phyloP scores from a whole-genome alignment of 2,797 vertebrate species.

The Balearica regulorum region DNA sequence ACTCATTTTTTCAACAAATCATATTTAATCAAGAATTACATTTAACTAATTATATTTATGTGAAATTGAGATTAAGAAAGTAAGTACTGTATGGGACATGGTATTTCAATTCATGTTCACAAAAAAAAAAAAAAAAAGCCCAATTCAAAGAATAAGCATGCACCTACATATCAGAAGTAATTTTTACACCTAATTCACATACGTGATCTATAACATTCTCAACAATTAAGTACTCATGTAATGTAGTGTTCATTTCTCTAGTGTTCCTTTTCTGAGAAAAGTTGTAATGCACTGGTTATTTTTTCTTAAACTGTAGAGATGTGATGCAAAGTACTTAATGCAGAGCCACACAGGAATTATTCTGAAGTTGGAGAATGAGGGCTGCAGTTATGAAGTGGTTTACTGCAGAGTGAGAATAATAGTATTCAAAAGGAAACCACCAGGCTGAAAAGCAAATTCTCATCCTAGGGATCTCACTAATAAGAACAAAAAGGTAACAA shows the following conservation, averaged over 20 bases:
- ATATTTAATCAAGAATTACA: neutral
- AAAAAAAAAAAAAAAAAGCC: neutral
- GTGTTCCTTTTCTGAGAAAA: neutral
- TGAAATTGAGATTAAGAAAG: neutral
- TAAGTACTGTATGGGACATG: neutral
- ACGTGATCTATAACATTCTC: neutral
- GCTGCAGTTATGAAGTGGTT: neutral
- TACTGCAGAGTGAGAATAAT: neutral
- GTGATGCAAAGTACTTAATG: neutral
- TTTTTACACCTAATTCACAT: neutral
- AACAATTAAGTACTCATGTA: neutral
- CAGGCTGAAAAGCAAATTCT: neutral
- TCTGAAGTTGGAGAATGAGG: neutral
- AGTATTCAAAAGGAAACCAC: neutral
- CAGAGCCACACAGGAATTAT: neutral
- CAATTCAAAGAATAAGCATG: neutral
- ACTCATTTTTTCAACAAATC: neutral
- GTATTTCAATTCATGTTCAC: neutral
- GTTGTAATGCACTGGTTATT: neutral
- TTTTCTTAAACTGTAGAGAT: neutral
- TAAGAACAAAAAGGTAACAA: neutral
- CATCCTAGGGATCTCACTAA: neutral
- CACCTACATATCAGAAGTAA: neutral
- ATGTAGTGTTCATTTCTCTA: neutral
- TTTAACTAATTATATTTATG: neutral